Evolutionary conservation across 1,140 invertebrate species (phyloP).

Genomic region (Teleopsis dalmanni): DNA sequence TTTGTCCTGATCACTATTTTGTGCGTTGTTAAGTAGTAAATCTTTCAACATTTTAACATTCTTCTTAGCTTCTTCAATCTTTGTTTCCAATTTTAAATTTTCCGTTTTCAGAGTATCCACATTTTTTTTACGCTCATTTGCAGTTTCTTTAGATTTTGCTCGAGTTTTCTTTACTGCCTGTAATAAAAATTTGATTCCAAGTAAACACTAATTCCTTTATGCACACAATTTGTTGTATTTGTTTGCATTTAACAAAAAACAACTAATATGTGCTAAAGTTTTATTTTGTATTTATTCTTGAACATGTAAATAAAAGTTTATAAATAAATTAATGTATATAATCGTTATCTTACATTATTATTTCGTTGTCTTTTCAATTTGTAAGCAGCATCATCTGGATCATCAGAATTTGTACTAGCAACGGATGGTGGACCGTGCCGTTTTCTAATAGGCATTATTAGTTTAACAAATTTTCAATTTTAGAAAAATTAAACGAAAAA

Average conservation of each 20-base stretch:
- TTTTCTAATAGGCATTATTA: conserved; percentile 4
- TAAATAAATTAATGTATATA: neutral
- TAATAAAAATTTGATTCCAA: too few species aligned
- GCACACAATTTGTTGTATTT: neutral
- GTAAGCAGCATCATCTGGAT: conserved; percentile 27
- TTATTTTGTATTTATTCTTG: neutral
- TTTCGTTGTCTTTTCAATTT: conserved; percentile 38
- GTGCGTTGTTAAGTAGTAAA: conserved; percentile 26
- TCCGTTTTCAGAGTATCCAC: conserved; percentile 29
- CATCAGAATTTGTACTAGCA: neutral
- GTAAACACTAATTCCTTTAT: conserved; percentile 15
- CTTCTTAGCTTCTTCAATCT: conserved; percentile 22
- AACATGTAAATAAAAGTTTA: neutral
- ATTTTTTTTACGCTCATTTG: conserved; percentile 29
- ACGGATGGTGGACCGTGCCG: neutral
- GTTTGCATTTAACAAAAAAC: neutral
- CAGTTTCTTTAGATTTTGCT: conserved; percentile 33
- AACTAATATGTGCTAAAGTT: neutral
- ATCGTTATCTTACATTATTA: conserved; percentile 29
- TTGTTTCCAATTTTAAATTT: conserved; percentile 21
- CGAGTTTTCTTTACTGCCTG: conserved; percentile 38
- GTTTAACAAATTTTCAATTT: too few species aligned
- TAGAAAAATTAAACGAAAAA: too few species aligned
- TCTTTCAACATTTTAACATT: conserved; percentile 23
- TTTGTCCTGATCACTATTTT: conserved; percentile 21